Percentiles rank a stretch among this genome's conserved stretches.
Conservation (phyloP, 2,113 vertebrate genomes). For the Halcyon senegalensis region DNA sequence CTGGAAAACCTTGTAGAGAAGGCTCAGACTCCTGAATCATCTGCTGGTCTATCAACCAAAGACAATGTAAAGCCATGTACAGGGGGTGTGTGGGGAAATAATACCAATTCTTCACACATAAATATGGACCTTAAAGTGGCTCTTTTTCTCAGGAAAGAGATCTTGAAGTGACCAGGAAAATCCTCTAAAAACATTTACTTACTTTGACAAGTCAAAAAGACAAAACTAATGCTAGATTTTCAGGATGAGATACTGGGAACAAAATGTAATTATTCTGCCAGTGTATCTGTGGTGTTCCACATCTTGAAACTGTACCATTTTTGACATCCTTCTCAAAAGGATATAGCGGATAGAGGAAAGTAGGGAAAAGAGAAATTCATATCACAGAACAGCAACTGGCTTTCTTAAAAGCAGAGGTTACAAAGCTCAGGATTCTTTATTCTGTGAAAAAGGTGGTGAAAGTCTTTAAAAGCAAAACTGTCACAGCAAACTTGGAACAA, state of each 20-base stretch:
- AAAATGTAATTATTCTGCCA: background rate
- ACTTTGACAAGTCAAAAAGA: background rate
- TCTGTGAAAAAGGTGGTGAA: background rate
- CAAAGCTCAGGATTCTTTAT: background rate
- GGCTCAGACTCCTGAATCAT: background rate
- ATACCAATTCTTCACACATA: background rate
- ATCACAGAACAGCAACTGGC: background rate
- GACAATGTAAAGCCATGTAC: background rate
- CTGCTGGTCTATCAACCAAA: background rate
- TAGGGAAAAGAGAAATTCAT: background rate
- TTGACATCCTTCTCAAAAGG: background rate
- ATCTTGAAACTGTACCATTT: background rate
- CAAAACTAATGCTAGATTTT: background rate
- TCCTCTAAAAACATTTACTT: background rate
- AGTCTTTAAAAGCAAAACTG: background rate
- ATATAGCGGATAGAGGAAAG: background rate
- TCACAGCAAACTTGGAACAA: background rate
- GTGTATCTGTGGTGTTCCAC: background rate
- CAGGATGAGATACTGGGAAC: background rate
- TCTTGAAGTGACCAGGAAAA: background rate
- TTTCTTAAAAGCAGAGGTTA: constrained; percentile 25
- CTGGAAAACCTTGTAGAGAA: background rate
- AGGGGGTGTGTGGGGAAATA: fast-evolving
- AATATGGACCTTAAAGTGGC: background rate
- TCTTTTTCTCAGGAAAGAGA: background rate